phyloP scores from a whole-genome alignment of 2,888 invertebrate genomes.

The Gisinianus flammeolus region DNA sequence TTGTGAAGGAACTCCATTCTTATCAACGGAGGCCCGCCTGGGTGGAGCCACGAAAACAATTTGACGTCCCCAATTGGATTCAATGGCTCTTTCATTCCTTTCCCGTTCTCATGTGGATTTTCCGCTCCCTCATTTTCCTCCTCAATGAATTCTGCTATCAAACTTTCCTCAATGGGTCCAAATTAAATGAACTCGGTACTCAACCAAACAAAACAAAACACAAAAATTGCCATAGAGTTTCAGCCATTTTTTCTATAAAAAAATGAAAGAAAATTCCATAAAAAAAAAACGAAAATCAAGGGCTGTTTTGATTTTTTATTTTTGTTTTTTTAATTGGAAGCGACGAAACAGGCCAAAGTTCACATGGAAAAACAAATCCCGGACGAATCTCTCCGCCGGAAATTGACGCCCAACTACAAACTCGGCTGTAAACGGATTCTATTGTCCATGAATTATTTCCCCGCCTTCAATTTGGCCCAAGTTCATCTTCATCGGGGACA shows the following conservation, averaged over 20 bases:
- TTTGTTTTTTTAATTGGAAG: not conserved
- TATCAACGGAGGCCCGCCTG: conserved; percentile 44
- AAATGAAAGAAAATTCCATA: too few species aligned
- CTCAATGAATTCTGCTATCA: conserved; percentile 9
- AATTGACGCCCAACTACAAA: conserved; percentile 46
- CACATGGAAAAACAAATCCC: not conserved
- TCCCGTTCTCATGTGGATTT: conserved; percentile 40
- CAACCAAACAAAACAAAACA: not conserved
- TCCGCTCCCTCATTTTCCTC: conserved; percentile 32
- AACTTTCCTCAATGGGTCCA: conserved; percentile 1
- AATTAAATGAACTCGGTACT: not conserved
- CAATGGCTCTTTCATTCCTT: conserved; percentile 38
- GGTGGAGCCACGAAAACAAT: conserved; percentile 28
- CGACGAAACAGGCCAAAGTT: not conserved
- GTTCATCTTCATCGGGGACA: conserved; percentile 33
- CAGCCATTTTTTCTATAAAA: too few species aligned
- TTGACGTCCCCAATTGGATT: conserved; percentile 22
- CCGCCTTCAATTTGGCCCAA: conserved; percentile 43
- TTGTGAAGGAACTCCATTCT: conserved; percentile 40
- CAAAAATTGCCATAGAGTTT: too few species aligned
- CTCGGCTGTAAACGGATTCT: conserved; percentile 54
- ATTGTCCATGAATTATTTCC: conserved; percentile 46
- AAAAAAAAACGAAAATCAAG: not conserved
- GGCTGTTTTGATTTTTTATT: not conserved
- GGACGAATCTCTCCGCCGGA: conserved; percentile 3